Percentiles rank a stretch among this genome's conserved stretches.
Evolutionary conservation across 2,888 invertebrate species (phyloP).

Genomic region (Phymatocera aterrima): DNA sequence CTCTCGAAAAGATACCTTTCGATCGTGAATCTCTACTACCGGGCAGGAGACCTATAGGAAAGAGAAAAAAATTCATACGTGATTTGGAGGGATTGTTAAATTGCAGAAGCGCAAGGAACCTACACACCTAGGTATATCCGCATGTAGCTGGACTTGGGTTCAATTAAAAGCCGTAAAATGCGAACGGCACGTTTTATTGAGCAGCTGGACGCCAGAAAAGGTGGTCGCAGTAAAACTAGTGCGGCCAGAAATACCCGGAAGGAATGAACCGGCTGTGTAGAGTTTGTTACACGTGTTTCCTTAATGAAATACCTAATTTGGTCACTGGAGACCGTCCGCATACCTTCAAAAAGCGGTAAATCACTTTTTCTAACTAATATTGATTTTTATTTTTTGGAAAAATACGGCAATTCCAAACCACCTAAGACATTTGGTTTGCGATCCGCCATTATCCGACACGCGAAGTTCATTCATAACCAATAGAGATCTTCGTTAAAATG

Average conservation of each 20-base stretch:
- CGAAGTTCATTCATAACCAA: no score
- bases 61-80: no score
- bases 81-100: no score
- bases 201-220: conserved; percentile 26
- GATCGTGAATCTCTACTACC: no score
- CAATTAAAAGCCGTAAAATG: neutral
- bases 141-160: neutral
- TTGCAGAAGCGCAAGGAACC: no score
- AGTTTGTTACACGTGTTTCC: conserved; percentile 33
- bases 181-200: conserved; percentile 7
- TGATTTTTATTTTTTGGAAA: neutral
- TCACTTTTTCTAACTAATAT: neutral
- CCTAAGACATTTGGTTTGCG: no score
- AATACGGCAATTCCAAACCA: no score
- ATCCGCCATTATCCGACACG: no score
- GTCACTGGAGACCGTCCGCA: neutral
- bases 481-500: no score
- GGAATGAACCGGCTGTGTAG: neutral
- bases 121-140: no score
- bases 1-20: no score
- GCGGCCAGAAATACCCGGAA: conserved; percentile 35
- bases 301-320: conserved; percentile 41
- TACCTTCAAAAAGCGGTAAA: neutral
- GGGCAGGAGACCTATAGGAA: no score
- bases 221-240: conserved; percentile 7